Evolutionary conservation across 2,888 invertebrate species (phyloP), one percentile per base, ranked within the genome.

Genomic region (Xestia xanthographa): DNA sequence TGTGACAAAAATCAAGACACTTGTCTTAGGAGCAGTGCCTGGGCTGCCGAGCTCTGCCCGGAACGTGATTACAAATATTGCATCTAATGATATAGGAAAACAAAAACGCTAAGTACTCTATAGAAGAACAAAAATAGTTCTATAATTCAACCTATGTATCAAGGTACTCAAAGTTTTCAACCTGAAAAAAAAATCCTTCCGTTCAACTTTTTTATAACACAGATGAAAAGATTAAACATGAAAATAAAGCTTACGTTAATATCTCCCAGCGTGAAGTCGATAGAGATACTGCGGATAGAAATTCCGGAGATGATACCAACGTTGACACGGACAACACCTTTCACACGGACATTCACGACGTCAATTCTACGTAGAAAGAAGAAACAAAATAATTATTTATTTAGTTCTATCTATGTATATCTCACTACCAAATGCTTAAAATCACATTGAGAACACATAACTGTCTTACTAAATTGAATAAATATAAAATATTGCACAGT

Each of bases 261-360:
- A 6, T 82, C 85, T 29, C 90, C 90, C 22, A 95, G 67, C 17
- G 74, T 86, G 73, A 94, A 90, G 56, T 88, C 65, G 0, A 93
- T 56, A 0, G n/a, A n/a, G 5, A 95, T 22, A 9, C 87, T 88
- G 34, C 92, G 90, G 50, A 95, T 76, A 20, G 88, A 83, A 76
- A 94, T 90, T 1, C 95, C 95, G 2, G 88, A 80, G 80, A 95
- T 91, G 78, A 93, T 80, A 14, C 92, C 93, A 0, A 93, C 3
- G 68, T 73, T 90, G 5, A 94, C 74, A 5, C 90, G 89, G 0
- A 91, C 80, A 0, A 90, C 82, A 5, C 91, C 94, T 0, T 8
- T 34, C 0, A 95, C 17, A 0, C 92, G 90, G 5, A 91, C 48
- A 26, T 91, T 80, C 0, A 73, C 79, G 60, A 95, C 85, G 0